These are phyloP conservation scores for Thamnophis elegans DNA, from an alignment of 2,797 vertebrate genomes.

Conservation along the genomic window DNA sequence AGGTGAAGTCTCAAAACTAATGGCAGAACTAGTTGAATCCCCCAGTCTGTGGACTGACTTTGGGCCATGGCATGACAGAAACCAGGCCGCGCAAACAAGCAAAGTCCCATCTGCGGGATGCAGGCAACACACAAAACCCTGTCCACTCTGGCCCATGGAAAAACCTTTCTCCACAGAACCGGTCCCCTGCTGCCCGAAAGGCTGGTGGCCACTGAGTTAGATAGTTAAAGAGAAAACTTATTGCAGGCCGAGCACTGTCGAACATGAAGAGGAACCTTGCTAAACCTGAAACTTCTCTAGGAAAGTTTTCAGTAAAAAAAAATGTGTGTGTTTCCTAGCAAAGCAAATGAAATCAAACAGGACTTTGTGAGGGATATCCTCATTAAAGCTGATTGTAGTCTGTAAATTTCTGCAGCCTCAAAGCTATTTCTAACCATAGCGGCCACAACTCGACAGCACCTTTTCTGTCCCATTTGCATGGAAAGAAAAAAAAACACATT, in stretches of 20 bases:
- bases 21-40: neutral
- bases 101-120: neutral
- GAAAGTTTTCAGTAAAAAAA: neutral
- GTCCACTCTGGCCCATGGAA: too few relatives aligned
- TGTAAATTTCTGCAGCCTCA: neutral
- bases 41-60: neutral
- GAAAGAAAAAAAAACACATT: neutral
- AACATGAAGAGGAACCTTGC: neutral
- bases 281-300: neutral
- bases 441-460: neutral
- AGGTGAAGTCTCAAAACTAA: neutral
- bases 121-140: neutral
- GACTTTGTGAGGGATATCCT: neutral
- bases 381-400: neutral
- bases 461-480: neutral
- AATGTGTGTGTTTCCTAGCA: neutral
- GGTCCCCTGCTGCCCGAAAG: neutral
- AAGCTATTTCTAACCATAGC: neutral
- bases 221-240: neutral
- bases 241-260: neutral
- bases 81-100: neutral
- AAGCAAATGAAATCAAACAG: neutral
- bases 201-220: neutral
- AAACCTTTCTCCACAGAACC: neutral
- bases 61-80: neutral